These are phyloP conservation scores for Buphagus erythrorhynchus DNA, from an alignment of 2,797 vertebrate species.

Conservation along the genomic window DNA sequence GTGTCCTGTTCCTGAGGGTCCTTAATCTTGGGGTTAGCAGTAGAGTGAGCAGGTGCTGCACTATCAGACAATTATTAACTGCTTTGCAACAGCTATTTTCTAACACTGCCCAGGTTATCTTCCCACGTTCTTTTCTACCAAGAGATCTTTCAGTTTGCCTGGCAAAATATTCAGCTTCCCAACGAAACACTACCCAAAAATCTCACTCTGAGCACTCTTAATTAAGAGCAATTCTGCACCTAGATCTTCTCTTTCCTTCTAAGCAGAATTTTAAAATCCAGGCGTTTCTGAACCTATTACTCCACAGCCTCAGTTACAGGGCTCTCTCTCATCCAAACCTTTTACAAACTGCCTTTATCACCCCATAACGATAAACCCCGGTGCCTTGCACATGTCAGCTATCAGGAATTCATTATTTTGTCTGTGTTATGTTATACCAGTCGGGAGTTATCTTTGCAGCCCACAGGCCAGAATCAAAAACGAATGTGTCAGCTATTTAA, in stretches of 20 bases:
- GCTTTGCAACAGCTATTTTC: neutral
- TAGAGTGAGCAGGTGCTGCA: neutral
- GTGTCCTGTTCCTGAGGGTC: neutral
- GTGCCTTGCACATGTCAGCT: slow-evolving; percentile 78
- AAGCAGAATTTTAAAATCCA: neutral
- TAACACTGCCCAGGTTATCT: neutral
- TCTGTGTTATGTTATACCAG: slow-evolving; percentile 87
- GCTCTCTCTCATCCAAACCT: slow-evolving; percentile 27
- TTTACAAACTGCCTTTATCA: slow-evolving; percentile 51
- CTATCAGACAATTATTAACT: neutral
- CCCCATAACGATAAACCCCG: slow-evolving; percentile 42
- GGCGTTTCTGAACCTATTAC: slow-evolving; percentile 1
- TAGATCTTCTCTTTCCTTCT: neutral
- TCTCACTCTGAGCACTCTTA: neutral
- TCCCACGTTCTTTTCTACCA: neutral
- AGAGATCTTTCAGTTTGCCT: neutral
- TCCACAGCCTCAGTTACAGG: slow-evolving; percentile 58
- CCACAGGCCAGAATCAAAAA: slow-evolving; percentile 77
- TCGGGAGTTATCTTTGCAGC: slow-evolving; percentile 81
- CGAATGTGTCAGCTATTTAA: slow-evolving; percentile 85
- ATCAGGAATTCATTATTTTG: slow-evolving; percentile 89
- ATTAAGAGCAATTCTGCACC: neutral
- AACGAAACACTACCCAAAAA: neutral
- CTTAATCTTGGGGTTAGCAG: neutral
- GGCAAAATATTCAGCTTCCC: neutral